These are phyloP conservation scores for Sphaerodactylus townsendi DNA, from an alignment of 2,113 vertebrate species.

Conservation along the genomic window DNA sequence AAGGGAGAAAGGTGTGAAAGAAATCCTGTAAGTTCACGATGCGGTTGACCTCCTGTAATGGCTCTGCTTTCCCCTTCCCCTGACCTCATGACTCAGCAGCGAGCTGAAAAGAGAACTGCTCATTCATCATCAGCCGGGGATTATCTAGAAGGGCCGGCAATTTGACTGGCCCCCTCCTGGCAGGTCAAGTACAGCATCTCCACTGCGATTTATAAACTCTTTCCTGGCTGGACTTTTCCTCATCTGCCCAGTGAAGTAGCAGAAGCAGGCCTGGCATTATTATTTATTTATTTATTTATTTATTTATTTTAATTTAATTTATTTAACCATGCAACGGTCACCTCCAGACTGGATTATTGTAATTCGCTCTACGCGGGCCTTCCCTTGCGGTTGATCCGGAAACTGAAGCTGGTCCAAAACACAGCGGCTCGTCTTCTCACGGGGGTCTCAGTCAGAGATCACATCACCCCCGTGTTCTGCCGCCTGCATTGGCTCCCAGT, in stretches of 20 bases:
- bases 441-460: too few species aligned
- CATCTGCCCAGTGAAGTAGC: not conserved
- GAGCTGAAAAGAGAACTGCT: not conserved
- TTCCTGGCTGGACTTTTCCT: not conserved
- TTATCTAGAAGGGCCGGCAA: not conserved
- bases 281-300: too few species aligned
- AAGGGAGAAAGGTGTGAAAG: not conserved
- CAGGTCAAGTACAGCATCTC: not conserved
- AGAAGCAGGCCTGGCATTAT: not conserved
- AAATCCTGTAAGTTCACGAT: conserved; percentile 15
- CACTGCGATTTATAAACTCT: not conserved
- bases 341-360: too few species aligned
- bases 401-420: too few species aligned
- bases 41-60: not conserved
- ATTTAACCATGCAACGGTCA: too few species aligned
- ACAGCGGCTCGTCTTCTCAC: too few species aligned
- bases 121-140: conserved; percentile 9
- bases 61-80: conserved; percentile 14
- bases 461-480: too few species aligned
- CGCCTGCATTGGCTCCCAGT: too few species aligned
- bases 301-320: too few species aligned
- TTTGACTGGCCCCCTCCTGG: not conserved
- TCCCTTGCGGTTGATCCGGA: too few species aligned
- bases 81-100: not conserved
- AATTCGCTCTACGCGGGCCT: too few species aligned